Evolutionary conservation across 2,888 invertebrate species (phyloP), one percentile per base, ranked within the genome.

Genomic region (Melitaea athalia): DNA sequence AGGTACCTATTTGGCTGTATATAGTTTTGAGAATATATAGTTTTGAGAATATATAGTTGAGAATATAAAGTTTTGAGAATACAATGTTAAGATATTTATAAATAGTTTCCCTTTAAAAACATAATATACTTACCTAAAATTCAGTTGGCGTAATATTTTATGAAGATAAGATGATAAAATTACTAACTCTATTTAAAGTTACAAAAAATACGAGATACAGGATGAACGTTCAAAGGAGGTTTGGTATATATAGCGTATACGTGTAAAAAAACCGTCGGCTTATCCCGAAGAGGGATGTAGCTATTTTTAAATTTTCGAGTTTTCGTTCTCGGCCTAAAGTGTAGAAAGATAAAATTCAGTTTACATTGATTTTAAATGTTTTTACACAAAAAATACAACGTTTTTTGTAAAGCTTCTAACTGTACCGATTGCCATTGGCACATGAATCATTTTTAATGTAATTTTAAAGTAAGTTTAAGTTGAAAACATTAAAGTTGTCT

Each of bases 341-440:
- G 3, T 17, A 31, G 12, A n/a, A 12, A 11, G 8, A n/a, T 67
- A 62, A 24, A 57, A 49, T 33, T 47, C 24, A 42, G 31, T 55
- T 62, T 62, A 45, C 49, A 62, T 49, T 67, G 67, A 17, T 4
- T 55, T n/a, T n/a, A 31, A 5, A 38, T 45, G 15, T 45, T n/a
- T 49, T 24, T 52, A 45, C 60, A 47, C 61, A 67, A 57, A 67
- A 14, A 62, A 67, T 38, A 55, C 61, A 62, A 33, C n/a, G n/a
- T 55, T 67, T 67, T 61, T 67, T 67, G 67, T 45, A 17, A 53
- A 55, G 42, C 53, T 38, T 55, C 47, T 67, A 67, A 67, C 66
- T 60, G 59, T 65, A 65, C 65, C 55, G 61, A 62, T 62, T 55
- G 47, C 66, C 61, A 47, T 61, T 61, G 45, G 43, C 61, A 61